Conservation (phyloP, 1,140 invertebrate genomes). For the Eueides isabella region DNA sequence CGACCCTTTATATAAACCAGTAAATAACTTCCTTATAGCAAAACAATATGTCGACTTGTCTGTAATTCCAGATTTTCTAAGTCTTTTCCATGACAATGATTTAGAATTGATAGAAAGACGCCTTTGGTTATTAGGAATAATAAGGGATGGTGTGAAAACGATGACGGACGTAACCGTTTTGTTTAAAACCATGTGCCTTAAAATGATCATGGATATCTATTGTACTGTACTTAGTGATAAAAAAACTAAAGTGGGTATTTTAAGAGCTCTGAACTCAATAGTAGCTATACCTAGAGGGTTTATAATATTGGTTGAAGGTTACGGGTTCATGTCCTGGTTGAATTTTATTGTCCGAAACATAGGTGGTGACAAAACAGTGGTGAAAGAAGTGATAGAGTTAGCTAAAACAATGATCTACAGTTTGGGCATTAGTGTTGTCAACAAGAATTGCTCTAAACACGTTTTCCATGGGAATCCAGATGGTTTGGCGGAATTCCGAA, state of each 20-base stretch:
- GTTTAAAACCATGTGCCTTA: slow-evolving; percentile 81
- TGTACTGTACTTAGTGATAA: slow-evolving; percentile 75
- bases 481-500: slow-evolving; percentile 53
- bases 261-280: slow-evolving; percentile 83
- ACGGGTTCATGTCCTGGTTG: slow-evolving; percentile 86
- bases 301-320: slow-evolving; percentile 84
- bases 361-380: slow-evolving; percentile 52
- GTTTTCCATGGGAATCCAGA: slow-evolving; percentile 40
- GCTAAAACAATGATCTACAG: slow-evolving; percentile 61
- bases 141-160: slow-evolving; percentile 84
- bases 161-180: slow-evolving; percentile 80
- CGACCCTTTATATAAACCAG: slow-evolving; percentile 85
- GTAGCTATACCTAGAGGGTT: slow-evolving; percentile 84
- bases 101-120: slow-evolving; percentile 84
- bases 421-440: slow-evolving; percentile 52
- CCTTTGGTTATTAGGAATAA: slow-evolving; percentile 86
- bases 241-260: slow-evolving; percentile 84
- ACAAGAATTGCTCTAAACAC: slow-evolving; percentile 48
- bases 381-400: slow-evolving; percentile 49
- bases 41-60: slow-evolving; percentile 86
- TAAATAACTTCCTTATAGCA: slow-evolving; percentile 88
- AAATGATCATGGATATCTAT: slow-evolving; percentile 83
- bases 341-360: slow-evolving; percentile 58
- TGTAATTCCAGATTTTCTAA: slow-evolving; percentile 90
- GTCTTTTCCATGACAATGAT: slow-evolving; percentile 87